phyloP scores from a whole-genome alignment of 2,797 vertebrate genomes.

The Lagocephalus sceleratus region DNA sequence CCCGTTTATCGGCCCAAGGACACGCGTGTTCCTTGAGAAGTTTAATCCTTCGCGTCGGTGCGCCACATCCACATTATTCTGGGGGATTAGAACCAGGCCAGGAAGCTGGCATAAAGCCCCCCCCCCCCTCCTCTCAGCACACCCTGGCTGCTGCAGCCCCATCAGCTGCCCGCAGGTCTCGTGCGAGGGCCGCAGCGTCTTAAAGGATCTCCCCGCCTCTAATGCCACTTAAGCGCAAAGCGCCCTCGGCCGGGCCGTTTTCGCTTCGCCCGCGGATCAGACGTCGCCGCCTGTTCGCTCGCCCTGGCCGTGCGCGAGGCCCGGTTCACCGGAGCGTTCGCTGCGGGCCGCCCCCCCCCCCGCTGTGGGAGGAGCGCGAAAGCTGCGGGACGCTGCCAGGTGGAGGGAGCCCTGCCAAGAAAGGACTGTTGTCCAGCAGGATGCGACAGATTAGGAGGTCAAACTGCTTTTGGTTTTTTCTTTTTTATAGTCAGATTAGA shows the following conservation, averaged over 20 bases:
- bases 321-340: no score
- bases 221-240: slow-evolving; percentile 69
- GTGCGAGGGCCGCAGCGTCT: slow-evolving; percentile 49
- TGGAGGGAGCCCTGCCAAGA: background rate
- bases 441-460: slow-evolving; percentile 11
- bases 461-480: slow-evolving; percentile 4
- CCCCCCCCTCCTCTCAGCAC: slow-evolving; percentile 1
- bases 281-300: slow-evolving; percentile 29
- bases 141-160: slow-evolving; percentile 38
- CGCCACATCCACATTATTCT: slow-evolving; percentile 6
- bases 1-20: slow-evolving; percentile 10
- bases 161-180: slow-evolving; percentile 60
- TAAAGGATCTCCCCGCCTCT: slow-evolving; percentile 63
- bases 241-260: slow-evolving; percentile 36
- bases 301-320: slow-evolving; percentile 17
- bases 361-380: slow-evolving; percentile 14
- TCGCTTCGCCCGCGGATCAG: slow-evolving; percentile 41
- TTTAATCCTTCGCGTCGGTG: slow-evolving; percentile 8
- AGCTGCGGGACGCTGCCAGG: slow-evolving; percentile 7
- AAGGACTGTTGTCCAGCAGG: slow-evolving; percentile 10
- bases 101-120: background rate
- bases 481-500: background rate
- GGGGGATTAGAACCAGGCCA: slow-evolving; percentile 19
- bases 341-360: no score
- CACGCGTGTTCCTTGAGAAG: slow-evolving; percentile 9